phyloP scores from a whole-genome alignment of 2,113 vertebrate species.

The Peromyscus californicus region DNA sequence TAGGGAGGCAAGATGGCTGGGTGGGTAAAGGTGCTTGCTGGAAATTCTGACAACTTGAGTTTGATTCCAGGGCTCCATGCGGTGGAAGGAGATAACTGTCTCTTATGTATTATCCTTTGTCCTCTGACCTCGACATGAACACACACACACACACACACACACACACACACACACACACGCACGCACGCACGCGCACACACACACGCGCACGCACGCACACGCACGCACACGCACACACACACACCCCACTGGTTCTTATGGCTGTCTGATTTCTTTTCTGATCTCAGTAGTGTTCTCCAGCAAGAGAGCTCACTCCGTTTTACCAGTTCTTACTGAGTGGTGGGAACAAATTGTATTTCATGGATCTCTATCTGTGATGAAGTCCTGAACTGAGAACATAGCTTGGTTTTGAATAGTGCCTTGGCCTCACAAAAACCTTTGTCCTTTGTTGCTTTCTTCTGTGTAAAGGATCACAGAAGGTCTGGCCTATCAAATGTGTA shows the following conservation, averaged over 20 bases:
- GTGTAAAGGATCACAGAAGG: not conserved
- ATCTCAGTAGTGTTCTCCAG: conserved; percentile 7
- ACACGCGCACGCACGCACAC: not conserved
- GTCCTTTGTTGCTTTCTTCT: not conserved
- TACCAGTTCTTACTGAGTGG: not conserved
- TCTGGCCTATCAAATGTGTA: not conserved
- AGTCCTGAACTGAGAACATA: not conserved
- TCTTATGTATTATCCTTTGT: not conserved
- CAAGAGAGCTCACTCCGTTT: not conserved
- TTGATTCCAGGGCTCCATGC: not conserved
- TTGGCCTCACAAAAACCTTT: not conserved
- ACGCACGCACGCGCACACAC: not conserved
- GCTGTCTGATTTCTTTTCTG: not conserved
- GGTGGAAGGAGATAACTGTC: not conserved
- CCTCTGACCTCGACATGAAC: not conserved
- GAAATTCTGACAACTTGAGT: not conserved
- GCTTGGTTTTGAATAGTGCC: not conserved
- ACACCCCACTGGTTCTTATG: conserved; percentile 29
- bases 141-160: too few relatives aligned
- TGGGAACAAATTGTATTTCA: not conserved
- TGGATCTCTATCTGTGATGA: not conserved
- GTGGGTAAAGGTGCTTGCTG: not conserved
- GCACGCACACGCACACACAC: not conserved
- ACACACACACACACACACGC: not conserved
- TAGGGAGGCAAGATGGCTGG: too few relatives aligned